Percentiles rank a stretch among this genome's conserved stretches.
Conservation (phyloP, 37 sponge, comb jelly and placozoan genomes). For the Hormiphora californensis region DNA sequence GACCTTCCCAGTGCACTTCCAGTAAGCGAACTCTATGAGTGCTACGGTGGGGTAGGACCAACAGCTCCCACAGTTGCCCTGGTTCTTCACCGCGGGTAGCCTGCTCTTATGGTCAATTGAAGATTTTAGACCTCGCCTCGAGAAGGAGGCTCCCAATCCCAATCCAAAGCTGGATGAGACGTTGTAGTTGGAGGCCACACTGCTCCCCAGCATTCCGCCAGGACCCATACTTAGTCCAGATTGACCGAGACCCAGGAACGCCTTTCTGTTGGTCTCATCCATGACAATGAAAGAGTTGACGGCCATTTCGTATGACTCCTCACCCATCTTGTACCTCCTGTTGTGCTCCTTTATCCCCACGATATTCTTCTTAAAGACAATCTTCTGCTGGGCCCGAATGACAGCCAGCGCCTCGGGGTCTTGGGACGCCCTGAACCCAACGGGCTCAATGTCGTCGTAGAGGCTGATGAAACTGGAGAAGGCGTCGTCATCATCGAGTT, state of each 20-base stretch:
- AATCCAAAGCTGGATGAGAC: no score
- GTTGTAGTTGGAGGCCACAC: no score
- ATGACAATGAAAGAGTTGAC: slow-evolving; percentile 37
- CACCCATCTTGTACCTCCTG: not conserved
- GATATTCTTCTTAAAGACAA: not conserved
- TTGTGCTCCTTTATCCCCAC: not conserved
- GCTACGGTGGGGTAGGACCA: slow-evolving; percentile 20
- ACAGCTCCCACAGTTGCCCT: slow-evolving; percentile 43
- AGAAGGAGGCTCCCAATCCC: not conserved
- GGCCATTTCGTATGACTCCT: slow-evolving; percentile 33
- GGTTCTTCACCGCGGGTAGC: slow-evolving; percentile 18
- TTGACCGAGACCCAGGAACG: slow-evolving; percentile 2
- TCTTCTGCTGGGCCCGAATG: not conserved
- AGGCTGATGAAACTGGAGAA: not conserved
- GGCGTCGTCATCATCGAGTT: not conserved
- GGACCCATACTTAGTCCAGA: no score
- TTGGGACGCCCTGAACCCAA: not conserved
- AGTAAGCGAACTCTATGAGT: not conserved
- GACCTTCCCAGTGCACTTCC: not conserved
- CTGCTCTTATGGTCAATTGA: not conserved
- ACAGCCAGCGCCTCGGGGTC: not conserved
- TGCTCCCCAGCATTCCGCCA: no score
- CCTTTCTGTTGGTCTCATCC: slow-evolving; percentile 5
- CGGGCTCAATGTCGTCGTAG: not conserved
- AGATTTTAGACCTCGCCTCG: not conserved